Percentiles rank a stretch among this genome's conserved stretches.
Evolutionary conservation across 2,888 invertebrate species (phyloP).

Genomic region (Andricus curvator): DNA sequence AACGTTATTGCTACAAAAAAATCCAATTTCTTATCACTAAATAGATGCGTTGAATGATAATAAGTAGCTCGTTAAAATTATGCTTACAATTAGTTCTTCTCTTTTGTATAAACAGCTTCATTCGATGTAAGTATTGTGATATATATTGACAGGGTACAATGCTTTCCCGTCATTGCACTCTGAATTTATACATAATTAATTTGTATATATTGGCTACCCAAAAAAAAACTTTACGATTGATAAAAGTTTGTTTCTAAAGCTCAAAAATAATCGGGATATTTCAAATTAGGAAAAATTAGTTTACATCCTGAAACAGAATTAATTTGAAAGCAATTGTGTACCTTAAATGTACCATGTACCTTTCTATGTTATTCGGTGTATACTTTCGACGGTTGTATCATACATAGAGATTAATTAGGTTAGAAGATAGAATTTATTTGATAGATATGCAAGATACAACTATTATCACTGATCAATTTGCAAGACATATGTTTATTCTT

Average conservation of each 20-base stretch:
- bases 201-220: conserved; percentile 28
- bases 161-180: conserved; percentile 30
- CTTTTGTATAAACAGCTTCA: conserved; percentile 45
- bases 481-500: background rate
- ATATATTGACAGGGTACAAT: conserved; percentile 44
- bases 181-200: conserved; percentile 41
- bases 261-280: background rate
- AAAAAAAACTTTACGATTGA: background rate
- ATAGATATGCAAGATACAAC: background rate
- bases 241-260: background rate
- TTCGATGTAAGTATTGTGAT: conserved; percentile 50
- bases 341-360: background rate
- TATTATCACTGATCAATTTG: background rate
- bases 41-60: background rate
- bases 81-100: background rate
- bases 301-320: background rate
- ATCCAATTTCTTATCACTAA: background rate
- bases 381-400: conserved; percentile 17
- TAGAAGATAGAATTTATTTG: conserved; percentile 6
- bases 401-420: conserved; percentile 1
- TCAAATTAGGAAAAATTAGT: background rate
- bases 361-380: conserved; percentile 16
- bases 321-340: background rate
- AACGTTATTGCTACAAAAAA: background rate
- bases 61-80: background rate